Percentiles rank a stretch among this genome's conserved stretches.
Evolutionary conservation across 2,113 vertebrate genomes (phyloP).

Genomic region (Neotoma lepida): DNA sequence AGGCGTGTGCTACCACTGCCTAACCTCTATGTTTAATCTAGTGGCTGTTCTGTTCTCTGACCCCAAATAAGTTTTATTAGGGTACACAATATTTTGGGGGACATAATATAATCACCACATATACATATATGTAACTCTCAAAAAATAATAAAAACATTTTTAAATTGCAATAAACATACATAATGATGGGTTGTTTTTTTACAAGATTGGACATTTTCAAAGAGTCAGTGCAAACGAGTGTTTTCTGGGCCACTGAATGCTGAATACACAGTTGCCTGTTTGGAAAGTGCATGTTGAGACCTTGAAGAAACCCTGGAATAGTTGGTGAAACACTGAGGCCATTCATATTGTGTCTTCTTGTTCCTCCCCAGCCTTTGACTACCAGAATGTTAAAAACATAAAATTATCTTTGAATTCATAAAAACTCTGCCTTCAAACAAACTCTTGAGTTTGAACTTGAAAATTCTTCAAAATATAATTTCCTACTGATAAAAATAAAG

Average conservation of each 20-base stretch:
- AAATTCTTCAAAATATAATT: conserved; percentile 58
- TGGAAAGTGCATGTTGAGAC: not conserved
- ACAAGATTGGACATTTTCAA: not conserved
- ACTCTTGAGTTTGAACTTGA: conserved; percentile 59
- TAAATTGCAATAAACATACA: not conserved
- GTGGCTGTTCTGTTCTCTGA: too few species aligned
- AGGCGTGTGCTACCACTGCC: too few species aligned
- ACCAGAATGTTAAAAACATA: conserved; percentile 55
- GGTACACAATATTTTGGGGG: too few species aligned
- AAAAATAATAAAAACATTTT: not conserved
- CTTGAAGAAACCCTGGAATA: conserved; percentile 39
- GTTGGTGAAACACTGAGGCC: conserved; percentile 19
- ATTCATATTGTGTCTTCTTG: conserved; percentile 14
- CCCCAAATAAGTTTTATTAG: too few species aligned
- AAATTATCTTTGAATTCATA: conserved; percentile 53
- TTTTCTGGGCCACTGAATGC: not conserved
- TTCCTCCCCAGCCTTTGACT: not conserved
- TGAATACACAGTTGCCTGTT: not conserved
- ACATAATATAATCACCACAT: too few species aligned
- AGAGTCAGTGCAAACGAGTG: not conserved
- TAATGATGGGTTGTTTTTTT: not conserved
- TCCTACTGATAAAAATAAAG: conserved; percentile 63
- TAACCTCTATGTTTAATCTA: too few species aligned
- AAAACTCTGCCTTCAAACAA: conserved; percentile 54
- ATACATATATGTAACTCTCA: not conserved